phyloP scores from a whole-genome alignment of 2,113 vertebrate genomes.

The Piaya cayana region DNA sequence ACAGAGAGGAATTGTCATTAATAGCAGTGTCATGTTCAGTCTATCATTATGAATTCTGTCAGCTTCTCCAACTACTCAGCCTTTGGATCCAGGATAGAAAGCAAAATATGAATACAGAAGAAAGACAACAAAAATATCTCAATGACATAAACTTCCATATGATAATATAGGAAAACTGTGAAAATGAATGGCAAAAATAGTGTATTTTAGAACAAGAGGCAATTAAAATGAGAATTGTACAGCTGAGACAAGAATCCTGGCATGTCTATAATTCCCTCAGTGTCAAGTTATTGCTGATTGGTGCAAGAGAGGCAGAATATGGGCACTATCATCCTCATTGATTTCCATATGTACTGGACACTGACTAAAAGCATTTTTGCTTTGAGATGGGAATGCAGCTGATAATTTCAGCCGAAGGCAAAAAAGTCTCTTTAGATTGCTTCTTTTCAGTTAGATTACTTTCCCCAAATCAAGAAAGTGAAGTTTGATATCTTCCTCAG shows the following conservation, averaged over 20 bases:
- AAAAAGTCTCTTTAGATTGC: not conserved
- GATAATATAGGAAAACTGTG: not conserved
- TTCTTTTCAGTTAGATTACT: not conserved
- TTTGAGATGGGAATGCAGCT: not conserved
- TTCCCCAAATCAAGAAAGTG: not conserved
- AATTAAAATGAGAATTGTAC: not conserved
- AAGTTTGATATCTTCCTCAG: not conserved
- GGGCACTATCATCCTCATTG: not conserved
- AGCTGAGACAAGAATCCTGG: not conserved
- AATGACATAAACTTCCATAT: not conserved
- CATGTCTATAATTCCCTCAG: not conserved
- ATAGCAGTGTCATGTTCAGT: not conserved
- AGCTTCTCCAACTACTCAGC: not conserved
- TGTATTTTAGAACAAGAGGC: not conserved
- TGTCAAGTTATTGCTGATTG: not conserved
- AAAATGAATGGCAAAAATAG: not conserved
- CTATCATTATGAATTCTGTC: not conserved
- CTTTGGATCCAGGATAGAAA: not conserved
- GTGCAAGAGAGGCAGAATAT: not conserved
- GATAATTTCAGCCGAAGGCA: not conserved
- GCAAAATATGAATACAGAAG: not conserved
- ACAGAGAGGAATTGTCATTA: not conserved
- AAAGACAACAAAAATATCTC: not conserved
- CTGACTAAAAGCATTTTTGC: not conserved
- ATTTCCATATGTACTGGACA: not conserved